A percentile compares a stretch with the other conserved stretches of the same genome.
Conservation (phyloP, 2,113 vertebrate species). For the Micronisus gabar region DNA sequence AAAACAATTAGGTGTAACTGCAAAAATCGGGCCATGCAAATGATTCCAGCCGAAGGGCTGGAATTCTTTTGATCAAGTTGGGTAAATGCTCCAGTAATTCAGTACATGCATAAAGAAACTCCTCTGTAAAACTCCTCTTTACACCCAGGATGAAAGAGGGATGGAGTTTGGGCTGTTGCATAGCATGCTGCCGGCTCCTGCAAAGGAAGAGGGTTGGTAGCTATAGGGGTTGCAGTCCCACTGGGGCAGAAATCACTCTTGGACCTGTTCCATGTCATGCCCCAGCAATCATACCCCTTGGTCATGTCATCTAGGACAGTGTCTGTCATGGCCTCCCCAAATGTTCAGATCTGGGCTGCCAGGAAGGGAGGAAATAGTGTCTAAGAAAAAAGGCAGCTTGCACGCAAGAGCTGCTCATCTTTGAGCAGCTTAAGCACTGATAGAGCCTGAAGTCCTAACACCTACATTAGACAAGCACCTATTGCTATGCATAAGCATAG, state of each 20-base stretch:
- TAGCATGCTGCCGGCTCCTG: background rate
- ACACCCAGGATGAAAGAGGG: background rate
- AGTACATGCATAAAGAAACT: background rate
- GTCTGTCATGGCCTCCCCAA: background rate
- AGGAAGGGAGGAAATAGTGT: background rate
- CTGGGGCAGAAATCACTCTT: background rate
- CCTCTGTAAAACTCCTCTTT: background rate
- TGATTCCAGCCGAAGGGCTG: background rate
- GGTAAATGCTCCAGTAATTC: background rate
- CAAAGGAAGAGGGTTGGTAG: background rate
- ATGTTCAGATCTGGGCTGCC: background rate
- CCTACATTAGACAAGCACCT: background rate
- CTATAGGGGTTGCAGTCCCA: background rate
- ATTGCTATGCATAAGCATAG: background rate
- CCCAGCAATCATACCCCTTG: background rate
- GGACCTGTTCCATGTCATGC: background rate
- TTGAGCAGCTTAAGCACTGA: no score
- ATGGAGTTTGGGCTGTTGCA: background rate
- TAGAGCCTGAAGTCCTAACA: background rate
- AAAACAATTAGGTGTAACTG: background rate
- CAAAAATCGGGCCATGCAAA: slow-evolving; percentile 16
- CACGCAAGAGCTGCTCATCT: background rate
- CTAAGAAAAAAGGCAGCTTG: background rate
- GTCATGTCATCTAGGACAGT: background rate
- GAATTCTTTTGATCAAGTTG: slow-evolving; percentile 22